Evolutionary conservation across 2,888 invertebrate genomes (phyloP), one percentile per base, ranked within the genome.

Genomic region (Phaedon cochleariae): DNA sequence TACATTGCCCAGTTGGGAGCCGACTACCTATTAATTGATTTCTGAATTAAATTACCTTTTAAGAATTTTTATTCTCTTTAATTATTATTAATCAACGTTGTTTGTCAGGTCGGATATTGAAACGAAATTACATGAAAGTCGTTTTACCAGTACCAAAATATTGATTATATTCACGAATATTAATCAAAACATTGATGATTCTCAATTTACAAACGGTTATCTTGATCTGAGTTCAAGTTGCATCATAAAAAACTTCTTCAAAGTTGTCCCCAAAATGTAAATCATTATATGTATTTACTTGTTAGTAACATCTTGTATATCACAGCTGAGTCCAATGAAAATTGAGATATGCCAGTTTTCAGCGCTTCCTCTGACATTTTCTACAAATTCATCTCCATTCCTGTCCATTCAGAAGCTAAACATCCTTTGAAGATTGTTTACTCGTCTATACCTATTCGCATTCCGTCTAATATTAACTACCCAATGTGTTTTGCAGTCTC

Each of bases 351-450:
- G 4, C 26, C 3, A 26, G 26, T 5, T 26, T 6, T 54, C 37
- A 54, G 54, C 54, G 54, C 31, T 34, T 34, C 37, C 54, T 54
- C 31, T 54, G 54, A 54, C 54, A 54, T 54, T 29, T 34, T 31
- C 37, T 34, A 54, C 54, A 45, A 52, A 53, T 58, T 59, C 41
- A 41, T 57, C 54, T n/a, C n/a, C n/a, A n/a, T n/a, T n/a, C n/a
- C n/a, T n/a, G n/a, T 48, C 31, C n/a, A 45, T 46, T 41, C 41
- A 20, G 21, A 58, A 59, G 29, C 46, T 51, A 62, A 62, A 65
- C 65, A 65, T 62, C 48, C 62, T 65, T 65, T 65, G 62, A 65
- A 52, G 65, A 65, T 17, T 62, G 65, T 65, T 65, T 65, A 51
- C 58, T 34, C 52, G 48, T 31, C 31, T 37, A 41, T n/a, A n/a